A percentile compares a stretch with the other conserved stretches of the same genome.
Evolutionary conservation across 2,797 vertebrate species (phyloP).

Genomic region (Taeniopygia guttata): DNA sequence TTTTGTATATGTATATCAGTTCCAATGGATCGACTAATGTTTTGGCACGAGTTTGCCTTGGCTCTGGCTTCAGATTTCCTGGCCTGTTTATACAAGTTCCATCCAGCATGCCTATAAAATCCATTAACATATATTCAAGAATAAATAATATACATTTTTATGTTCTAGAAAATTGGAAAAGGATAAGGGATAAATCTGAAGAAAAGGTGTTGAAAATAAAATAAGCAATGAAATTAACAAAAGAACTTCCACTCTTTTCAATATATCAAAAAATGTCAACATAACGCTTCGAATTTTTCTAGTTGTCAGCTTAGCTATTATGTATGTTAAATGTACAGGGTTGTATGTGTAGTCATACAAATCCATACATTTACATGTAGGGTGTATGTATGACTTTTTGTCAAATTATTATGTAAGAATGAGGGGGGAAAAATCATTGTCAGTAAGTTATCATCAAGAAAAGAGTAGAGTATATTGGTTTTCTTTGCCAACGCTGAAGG

Average conservation of each 20-base stretch:
- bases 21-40: slow-evolving; percentile 58
- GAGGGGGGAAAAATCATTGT: neutral
- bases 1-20: slow-evolving; percentile 60
- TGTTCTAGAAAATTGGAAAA: neutral
- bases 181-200: neutral
- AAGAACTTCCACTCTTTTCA: neutral
- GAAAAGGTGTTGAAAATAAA: neutral
- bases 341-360: neutral
- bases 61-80: slow-evolving; percentile 23
- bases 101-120: slow-evolving; percentile 35
- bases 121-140: slow-evolving; percentile 46
- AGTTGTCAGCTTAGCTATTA: neutral
- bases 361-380: neutral
- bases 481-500: neutral
- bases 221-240: neutral
- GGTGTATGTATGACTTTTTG: neutral
- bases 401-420: neutral
- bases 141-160: slow-evolving; percentile 9
- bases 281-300: neutral
- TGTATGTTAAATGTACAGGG: neutral
- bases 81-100: neutral
- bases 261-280: neutral
- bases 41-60: slow-evolving; percentile 40
- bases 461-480: neutral
- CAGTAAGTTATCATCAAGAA: neutral